Conservation (phyloP, 1,140 invertebrate genomes). For the Battus philenor region DNA sequence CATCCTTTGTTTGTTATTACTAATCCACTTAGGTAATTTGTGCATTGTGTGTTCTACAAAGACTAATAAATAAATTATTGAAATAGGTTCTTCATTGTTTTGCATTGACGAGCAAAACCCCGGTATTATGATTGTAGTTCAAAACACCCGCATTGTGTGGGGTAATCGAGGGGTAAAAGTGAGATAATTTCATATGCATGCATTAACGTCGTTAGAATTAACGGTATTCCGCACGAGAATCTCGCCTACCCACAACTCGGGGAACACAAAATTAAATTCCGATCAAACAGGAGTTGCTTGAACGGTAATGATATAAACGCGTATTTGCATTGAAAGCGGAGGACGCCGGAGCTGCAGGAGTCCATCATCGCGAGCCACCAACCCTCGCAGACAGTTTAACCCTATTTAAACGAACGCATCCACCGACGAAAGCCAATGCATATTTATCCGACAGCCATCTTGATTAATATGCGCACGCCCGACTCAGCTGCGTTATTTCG, state of each 20-base stretch:
- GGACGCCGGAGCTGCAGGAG: slow-evolving; percentile 19
- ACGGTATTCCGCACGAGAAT: too few relatives aligned
- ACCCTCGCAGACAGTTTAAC: slow-evolving; percentile 29
- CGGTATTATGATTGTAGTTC: too few relatives aligned
- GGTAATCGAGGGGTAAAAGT: too few relatives aligned
- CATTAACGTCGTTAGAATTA: too few relatives aligned
- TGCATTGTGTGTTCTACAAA: too few relatives aligned
- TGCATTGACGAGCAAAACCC: too few relatives aligned
- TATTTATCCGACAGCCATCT: slow-evolving; percentile 23
- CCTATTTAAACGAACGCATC: slow-evolving; percentile 25
- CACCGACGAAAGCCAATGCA: slow-evolving; percentile 25
- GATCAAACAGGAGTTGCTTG: slow-evolving; percentile 24
- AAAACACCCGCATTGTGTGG: too few relatives aligned
- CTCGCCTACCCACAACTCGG: background rate
- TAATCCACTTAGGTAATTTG: too few relatives aligned
- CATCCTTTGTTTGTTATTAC: too few relatives aligned
- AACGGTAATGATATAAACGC: slow-evolving; percentile 28
- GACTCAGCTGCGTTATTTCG: slow-evolving; percentile 8
- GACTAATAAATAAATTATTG: too few relatives aligned
- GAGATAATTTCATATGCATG: too few relatives aligned
- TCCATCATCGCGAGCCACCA: slow-evolving; percentile 24
- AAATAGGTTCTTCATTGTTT: too few relatives aligned
- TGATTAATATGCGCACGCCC: slow-evolving; percentile 21
- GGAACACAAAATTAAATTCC: slow-evolving; percentile 11
- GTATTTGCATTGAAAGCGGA: slow-evolving; percentile 36